Evolutionary conservation across 2,113 vertebrate species (phyloP).

Genomic region (Podocnemis expansa): DNA sequence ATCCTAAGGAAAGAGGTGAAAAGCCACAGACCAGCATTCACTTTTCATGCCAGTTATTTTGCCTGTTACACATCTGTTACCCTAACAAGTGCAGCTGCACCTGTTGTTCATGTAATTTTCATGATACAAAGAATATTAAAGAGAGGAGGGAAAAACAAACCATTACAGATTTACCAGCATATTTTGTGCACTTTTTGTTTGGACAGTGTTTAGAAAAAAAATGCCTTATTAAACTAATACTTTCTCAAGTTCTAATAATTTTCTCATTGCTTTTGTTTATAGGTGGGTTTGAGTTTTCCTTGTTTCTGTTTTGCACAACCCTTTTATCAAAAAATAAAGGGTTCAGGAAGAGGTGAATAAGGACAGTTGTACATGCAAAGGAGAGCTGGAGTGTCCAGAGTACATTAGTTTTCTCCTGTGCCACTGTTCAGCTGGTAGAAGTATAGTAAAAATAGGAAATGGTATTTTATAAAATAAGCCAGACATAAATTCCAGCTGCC

Average conservation of each 20-base stretch:
- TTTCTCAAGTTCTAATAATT: conserved; percentile 22
- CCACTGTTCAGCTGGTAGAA: not conserved
- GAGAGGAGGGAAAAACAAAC: conserved; percentile 44
- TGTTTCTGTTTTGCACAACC: conserved; percentile 17
- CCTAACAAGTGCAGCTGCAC: conserved; percentile 48
- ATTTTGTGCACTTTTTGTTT: not conserved
- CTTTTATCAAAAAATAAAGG: conserved; percentile 40
- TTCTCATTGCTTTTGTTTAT: conserved; percentile 48
- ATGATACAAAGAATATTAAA: conserved; percentile 50
- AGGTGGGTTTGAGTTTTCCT: not conserved
- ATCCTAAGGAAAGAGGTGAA: not conserved
- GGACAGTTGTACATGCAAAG: not conserved
- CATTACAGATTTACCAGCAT: conserved; percentile 45
- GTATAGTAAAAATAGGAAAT: conserved; percentile 3
- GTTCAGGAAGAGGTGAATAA: conserved; percentile 22
- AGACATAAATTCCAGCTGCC: conserved; percentile 14
- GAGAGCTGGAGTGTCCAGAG: not conserved
- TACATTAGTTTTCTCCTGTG: not conserved
- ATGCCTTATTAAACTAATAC: conserved; percentile 57
- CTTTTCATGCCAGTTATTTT: not conserved
- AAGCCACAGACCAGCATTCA: conserved; percentile 21
- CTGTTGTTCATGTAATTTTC: conserved; percentile 18
- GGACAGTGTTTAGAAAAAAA: conserved; percentile 63
- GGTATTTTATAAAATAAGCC: not conserved
- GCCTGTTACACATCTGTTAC: conserved; percentile 21